Evolutionary conservation across 2,888 invertebrate species (phyloP).

Genomic region (Epinotia ramella): DNA sequence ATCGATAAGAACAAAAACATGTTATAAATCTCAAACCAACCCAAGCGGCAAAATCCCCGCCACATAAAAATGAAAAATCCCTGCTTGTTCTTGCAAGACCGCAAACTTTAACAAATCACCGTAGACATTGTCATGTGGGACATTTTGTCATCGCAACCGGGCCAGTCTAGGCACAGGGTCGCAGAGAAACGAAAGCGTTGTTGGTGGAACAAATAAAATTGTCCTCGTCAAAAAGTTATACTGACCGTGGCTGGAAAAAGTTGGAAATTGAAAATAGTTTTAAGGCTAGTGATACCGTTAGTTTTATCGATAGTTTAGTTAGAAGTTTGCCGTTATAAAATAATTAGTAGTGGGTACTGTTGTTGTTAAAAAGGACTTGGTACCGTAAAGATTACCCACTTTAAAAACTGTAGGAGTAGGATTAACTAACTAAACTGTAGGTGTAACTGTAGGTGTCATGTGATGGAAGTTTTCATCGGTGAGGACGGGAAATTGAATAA

Average conservation of each 20-base stretch:
- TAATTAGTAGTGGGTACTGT: not conserved
- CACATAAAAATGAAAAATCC: constrained; percentile 26
- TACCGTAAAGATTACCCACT: too few species aligned
- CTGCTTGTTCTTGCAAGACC: constrained; percentile 13
- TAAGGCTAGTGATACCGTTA: constrained; percentile 14
- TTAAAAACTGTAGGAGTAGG: too few species aligned
- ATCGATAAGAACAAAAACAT: too few species aligned
- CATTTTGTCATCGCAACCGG: constrained; percentile 24
- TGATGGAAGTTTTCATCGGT: too few species aligned
- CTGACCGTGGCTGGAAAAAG: constrained; percentile 38
- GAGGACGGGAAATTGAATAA: too few species aligned
- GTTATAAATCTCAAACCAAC: not conserved
- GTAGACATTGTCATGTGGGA: constrained; percentile 26
- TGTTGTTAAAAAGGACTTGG: too few species aligned
- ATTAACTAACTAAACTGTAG: too few species aligned
- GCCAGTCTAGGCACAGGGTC: not conserved
- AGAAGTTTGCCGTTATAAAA: not conserved
- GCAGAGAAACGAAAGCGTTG: not conserved
- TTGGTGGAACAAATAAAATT: constrained; percentile 27
- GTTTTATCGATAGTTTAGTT: constrained; percentile 19
- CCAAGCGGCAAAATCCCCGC: not conserved
- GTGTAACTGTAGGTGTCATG: too few species aligned
- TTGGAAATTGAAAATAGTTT: constrained; percentile 42
- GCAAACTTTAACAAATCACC: constrained; percentile 35
- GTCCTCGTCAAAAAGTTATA: constrained; percentile 26